Evolutionary conservation across 1,140 invertebrate genomes (phyloP), one percentile per base, ranked within the genome.

Genomic region (Drosophila kohkoa): DNA sequence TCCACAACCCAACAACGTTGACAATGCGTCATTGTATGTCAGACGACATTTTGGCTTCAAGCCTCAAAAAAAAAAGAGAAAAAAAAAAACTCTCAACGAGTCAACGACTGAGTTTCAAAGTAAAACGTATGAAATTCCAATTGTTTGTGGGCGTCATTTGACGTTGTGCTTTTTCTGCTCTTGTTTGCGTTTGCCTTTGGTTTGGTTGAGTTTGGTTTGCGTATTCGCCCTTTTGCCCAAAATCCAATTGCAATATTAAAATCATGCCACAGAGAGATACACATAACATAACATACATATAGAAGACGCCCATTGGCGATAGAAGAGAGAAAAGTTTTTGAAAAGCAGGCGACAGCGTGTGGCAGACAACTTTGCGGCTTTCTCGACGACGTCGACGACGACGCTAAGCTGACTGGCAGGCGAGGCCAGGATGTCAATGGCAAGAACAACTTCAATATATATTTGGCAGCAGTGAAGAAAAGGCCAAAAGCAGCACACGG

Each of bases 221-320:
- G 7, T 48, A n/a, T 46, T 16, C 16, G 35, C 46, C 46, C 46
- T 48, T 25, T 20, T 48, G 46, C 46, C 66, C 70, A 77, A 83
- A 25, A 82, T 77, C 83, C 83, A 88, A 87, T 87, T 87, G 83
- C 83, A 87, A 87, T 87, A 87, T 88, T 89, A 87, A 87, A 87
- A 87, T 86, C 80, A 78, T 81, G 73, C 72, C 73, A 52, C 15
- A 57, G 38, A 69, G 35, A 41, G 20, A 68, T 11, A 55, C 20
- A 25, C 20, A 25, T 25, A 25, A 4, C 3, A 25, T 25, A 25
- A 25, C 32, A 52, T 13, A 46, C 15, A 38, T 13, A 16, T 28
- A 35, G 46, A 63, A 69, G 16, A 63, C 25, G 30, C 51, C 43
- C 59, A 45, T 10, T 41, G 48, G 45, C 43, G 30, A 54, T 49